Evolutionary conservation across 1,140 invertebrate genomes (phyloP).

Genomic region (Hyposmocoma kahamanoa): DNA sequence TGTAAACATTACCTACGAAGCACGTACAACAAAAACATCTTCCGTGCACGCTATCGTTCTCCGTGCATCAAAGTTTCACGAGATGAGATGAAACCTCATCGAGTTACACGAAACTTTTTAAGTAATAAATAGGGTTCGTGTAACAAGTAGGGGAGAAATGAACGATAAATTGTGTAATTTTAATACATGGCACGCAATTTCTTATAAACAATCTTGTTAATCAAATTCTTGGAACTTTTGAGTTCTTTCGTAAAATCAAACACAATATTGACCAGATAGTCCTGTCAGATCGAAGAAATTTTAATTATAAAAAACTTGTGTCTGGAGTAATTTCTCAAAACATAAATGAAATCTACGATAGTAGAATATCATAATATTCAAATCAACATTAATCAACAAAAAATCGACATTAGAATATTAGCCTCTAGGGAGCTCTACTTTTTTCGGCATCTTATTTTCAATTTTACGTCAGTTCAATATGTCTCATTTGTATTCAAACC

Average conservation of each 20-base stretch:
- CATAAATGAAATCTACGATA: too few species aligned
- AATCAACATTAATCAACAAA: too few species aligned
- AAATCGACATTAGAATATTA: too few species aligned
- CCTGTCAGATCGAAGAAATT: too few species aligned
- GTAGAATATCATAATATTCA: too few species aligned
- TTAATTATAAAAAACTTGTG: too few species aligned
- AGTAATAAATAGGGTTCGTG: conserved; percentile 12
- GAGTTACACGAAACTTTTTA: conserved; percentile 10
- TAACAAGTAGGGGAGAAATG: conserved; percentile 4
- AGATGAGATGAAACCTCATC: conserved; percentile 5
- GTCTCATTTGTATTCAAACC: conserved; percentile 12
- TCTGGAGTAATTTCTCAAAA: too few species aligned
- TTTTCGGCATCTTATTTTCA: too few species aligned
- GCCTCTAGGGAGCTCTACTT: too few species aligned
- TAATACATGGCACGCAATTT: not conserved
- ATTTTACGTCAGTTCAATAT: too few species aligned
- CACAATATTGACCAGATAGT: too few species aligned
- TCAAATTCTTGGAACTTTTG: not conserved
- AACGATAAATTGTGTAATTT: conserved; percentile 13
- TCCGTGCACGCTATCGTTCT: conserved; percentile 7
- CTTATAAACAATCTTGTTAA: not conserved
- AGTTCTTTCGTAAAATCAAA: too few species aligned
- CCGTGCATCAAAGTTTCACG: conserved; percentile 16
- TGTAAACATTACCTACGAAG: not conserved
- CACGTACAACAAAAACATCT: conserved; percentile 15